Evolutionary conservation across 92 coral and sea anemone species (phyloP).

Genomic region (Zoanthus solanderi): DNA sequence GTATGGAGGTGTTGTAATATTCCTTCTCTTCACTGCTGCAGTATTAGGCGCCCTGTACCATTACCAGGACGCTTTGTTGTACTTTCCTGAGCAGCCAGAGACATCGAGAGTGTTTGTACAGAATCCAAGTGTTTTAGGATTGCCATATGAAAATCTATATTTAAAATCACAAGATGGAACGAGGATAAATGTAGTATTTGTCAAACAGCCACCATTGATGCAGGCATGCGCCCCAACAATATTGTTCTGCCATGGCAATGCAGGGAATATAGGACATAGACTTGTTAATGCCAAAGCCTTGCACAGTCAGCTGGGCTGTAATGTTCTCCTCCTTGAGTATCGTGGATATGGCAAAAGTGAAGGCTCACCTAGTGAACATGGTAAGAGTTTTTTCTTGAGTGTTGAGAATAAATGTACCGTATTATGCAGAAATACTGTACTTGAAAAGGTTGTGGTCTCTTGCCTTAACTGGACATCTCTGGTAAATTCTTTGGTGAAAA

Average conservation of each 20-base stretch:
- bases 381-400: conserved; percentile 51
- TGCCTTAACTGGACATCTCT: too few relatives aligned
- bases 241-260: conserved; percentile 95
- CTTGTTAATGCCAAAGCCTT: conserved; percentile 82
- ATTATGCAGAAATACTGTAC: too few relatives aligned
- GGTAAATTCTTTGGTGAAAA: too few relatives aligned
- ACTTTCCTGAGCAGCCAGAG: conserved; percentile 97
- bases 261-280: conserved; percentile 96
- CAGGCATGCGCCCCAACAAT: conserved; percentile 88
- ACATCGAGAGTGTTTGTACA: conserved; percentile 95
- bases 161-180: conserved; percentile 94
- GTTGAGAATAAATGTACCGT: too few relatives aligned
- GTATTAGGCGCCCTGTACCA: conserved; percentile 92
- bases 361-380: conserved; percentile 97
- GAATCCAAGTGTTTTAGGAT: conserved; percentile 89
- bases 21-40: conserved; percentile 91
- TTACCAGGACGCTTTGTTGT: conserved; percentile 92
- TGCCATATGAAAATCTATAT: conserved; percentile 91
- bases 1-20: conserved; percentile 95
- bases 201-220: conserved; percentile 85
- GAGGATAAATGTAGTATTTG: conserved; percentile 85
- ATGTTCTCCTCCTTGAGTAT: conserved; percentile 95
- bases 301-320: conserved; percentile 89
- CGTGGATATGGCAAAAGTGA: conserved; percentile 98
- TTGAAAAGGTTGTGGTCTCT: too few relatives aligned